These are phyloP conservation scores for Bellardia bayeri DNA, from an alignment of 2,888 invertebrate genomes.

Conservation along the genomic window DNA sequence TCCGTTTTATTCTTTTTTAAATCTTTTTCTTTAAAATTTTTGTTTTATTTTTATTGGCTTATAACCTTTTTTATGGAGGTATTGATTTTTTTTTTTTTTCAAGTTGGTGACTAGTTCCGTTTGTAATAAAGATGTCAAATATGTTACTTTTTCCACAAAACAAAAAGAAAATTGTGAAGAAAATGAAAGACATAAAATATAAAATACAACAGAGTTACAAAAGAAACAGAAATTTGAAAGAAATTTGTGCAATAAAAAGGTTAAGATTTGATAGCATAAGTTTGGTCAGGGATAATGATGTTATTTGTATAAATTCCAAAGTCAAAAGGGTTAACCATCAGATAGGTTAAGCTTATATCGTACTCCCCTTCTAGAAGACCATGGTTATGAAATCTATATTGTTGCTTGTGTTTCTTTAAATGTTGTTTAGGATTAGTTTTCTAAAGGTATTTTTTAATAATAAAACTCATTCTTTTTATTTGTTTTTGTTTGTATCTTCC, in stretches of 20 bases:
- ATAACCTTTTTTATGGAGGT: conserved; percentile 49
- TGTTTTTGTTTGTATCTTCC: conserved; percentile 14
- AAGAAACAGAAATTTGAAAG: conserved; percentile 5
- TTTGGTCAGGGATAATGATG: conserved; percentile 71
- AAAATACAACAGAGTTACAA: background rate
- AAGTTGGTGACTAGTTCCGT: conserved; percentile 35
- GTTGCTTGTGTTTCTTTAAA: conserved; percentile 12
- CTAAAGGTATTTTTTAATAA: conserved; percentile 49
- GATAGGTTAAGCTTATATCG: conserved; percentile 43
- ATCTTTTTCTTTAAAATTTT: conserved; percentile 12
- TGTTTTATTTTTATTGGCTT: conserved; percentile 51
- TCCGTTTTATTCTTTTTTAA: conserved; percentile 9
- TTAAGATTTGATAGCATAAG: conserved; percentile 71
- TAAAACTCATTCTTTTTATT: background rate
- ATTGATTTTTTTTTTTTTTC: conserved; percentile 39
- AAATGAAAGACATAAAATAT: background rate
- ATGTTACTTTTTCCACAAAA: conserved; percentile 27
- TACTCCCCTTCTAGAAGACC: background rate
- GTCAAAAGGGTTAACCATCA: conserved; percentile 68
- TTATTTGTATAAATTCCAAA: conserved; percentile 71
- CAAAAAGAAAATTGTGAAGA: background rate
- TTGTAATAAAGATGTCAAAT: conserved; percentile 59
- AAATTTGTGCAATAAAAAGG: conserved; percentile 63
- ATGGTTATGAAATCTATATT: background rate
- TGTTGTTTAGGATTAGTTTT: conserved; percentile 40